These are phyloP conservation scores for Leptopilina syphax DNA, from an alignment of 2,888 invertebrate species.

Conservation along the genomic window DNA sequence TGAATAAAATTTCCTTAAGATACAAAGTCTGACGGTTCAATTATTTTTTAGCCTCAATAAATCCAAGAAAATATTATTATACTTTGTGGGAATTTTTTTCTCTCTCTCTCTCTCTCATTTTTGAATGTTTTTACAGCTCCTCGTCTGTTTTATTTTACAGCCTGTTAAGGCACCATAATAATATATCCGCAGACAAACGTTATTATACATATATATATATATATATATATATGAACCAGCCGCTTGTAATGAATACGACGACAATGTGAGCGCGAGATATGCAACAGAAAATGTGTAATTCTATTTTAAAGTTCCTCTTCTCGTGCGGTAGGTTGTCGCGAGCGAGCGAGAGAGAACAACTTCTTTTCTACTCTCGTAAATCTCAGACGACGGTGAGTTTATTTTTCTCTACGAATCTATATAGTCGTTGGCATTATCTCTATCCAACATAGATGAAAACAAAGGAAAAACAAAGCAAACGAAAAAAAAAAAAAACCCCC, in stretches of 20 bases:
- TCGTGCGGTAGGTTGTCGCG: conserved; percentile 68
- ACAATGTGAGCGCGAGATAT: conserved; percentile 22
- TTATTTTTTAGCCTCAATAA: too few species aligned
- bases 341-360: too few species aligned
- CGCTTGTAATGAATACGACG: conserved; percentile 23
- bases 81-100: conserved; percentile 22
- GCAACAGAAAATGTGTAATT: conserved; percentile 48
- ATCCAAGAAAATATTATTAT: background rate
- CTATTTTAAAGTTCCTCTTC: conserved; percentile 67
- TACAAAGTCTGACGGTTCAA: too few species aligned
- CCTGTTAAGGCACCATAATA: conserved; percentile 33
- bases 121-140: conserved; percentile 11
- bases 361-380: conserved; percentile 63
- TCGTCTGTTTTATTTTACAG: conserved; percentile 39
- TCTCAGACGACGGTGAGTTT: conserved; percentile 63
- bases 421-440: conserved; percentile 42
- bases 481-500: too few species aligned
- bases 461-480: too few species aligned
- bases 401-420: conserved; percentile 61
- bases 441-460: too few species aligned
- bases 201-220: background rate
- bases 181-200: conserved; percentile 3
- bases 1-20: too few species aligned
- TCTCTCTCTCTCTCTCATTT: too few species aligned
- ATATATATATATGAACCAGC: background rate